A percentile compares a stretch with the other conserved stretches of the same genome.
Evolutionary conservation across 2,797 vertebrate species (phyloP).

Genomic region (Pampus argenteus): DNA sequence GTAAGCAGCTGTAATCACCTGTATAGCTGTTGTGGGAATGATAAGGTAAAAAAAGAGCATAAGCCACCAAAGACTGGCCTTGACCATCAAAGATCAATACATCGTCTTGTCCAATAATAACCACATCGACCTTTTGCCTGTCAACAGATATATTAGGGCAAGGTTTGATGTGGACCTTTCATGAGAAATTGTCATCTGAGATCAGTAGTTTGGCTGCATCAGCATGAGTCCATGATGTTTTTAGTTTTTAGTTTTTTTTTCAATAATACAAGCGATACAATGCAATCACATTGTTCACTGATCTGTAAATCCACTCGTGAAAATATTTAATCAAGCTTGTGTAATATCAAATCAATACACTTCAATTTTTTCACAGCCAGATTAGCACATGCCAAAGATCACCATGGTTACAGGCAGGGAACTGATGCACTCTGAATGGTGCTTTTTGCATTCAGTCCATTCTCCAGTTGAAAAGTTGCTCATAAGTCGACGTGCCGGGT

Average conservation of each 20-base stretch:
- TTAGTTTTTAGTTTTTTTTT: not conserved
- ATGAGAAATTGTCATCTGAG: conserved; percentile 24
- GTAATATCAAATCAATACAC: conserved; percentile 72
- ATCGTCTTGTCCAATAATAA: conserved; percentile 64
- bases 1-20: conserved; percentile 65
- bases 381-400: conserved; percentile 62
- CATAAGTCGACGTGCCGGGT: not conserved
- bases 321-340: conserved; percentile 69
- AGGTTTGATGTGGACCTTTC: conserved; percentile 25
- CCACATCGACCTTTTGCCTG: conserved; percentile 45
- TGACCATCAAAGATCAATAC: conserved; percentile 62
- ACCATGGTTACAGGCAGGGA: conserved; percentile 34
- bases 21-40: conserved; percentile 59
- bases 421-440: conserved; percentile 6
- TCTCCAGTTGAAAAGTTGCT: not conserved
- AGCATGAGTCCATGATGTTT: not conserved
- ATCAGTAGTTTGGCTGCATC: conserved; percentile 5
- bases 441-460: conserved; percentile 29
- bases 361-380: conserved; percentile 48
- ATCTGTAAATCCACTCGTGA: conserved; percentile 60
- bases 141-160: conserved; percentile 48
- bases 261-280: conserved; percentile 16
- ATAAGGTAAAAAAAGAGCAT: conserved; percentile 62
- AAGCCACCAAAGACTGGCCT: conserved; percentile 33
- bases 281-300: conserved; percentile 70